phyloP scores from a whole-genome alignment of 1,140 invertebrate species.

The Brachionus manjavacas region DNA sequence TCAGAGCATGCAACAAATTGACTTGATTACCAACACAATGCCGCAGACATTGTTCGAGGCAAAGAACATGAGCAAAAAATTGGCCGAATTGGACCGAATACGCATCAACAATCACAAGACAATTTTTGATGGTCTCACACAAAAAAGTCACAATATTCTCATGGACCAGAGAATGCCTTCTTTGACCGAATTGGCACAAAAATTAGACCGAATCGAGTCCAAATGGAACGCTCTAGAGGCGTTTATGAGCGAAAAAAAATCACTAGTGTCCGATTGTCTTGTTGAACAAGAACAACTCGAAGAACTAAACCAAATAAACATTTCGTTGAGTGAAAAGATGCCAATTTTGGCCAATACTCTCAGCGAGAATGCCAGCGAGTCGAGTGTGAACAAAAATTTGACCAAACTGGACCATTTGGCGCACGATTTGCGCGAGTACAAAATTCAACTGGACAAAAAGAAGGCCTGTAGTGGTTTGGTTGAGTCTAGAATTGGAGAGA shows the following conservation, averaged over 20 bases:
- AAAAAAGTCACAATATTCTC: neutral
- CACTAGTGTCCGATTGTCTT: neutral
- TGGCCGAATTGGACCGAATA: neutral
- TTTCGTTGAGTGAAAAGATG: neutral
- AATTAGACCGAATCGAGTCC: neutral
- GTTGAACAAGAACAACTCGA: conserved; percentile 31
- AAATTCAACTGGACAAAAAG: neutral
- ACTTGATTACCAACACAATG: neutral
- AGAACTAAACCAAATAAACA: conserved; percentile 26
- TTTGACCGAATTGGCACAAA: neutral
- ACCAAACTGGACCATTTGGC: neutral
- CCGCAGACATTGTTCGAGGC: conserved; percentile 13
- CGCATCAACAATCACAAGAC: neutral
- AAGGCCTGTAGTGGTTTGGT: neutral
- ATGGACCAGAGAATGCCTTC: neutral
- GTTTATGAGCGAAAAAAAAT: neutral
- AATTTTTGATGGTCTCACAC: neutral
- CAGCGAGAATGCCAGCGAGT: neutral
- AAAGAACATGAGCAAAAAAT: conserved; percentile 11
- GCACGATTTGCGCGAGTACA: neutral
- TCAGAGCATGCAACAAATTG: neutral
- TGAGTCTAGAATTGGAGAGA: neutral
- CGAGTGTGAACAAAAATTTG: neutral
- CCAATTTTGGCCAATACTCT: neutral
- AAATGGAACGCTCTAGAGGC: neutral